Evolutionary conservation across 2,888 invertebrate species (phyloP).

Genomic region (Spilosoma lubricipeda): DNA sequence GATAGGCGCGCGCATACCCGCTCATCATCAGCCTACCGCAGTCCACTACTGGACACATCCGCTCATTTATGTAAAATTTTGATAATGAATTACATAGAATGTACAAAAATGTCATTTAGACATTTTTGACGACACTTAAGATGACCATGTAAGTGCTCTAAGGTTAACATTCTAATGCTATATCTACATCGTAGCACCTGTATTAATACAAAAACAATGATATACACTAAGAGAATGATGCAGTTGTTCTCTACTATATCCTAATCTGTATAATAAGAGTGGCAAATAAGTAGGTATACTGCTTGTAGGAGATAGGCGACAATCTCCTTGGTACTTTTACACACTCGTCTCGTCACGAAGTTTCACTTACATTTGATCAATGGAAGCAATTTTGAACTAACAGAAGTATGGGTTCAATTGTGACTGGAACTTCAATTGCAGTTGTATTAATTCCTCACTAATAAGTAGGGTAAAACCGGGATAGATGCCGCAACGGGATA

Average conservation of each 20-base stretch:
- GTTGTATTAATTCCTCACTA: not conserved
- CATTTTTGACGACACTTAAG: constrained; percentile 39
- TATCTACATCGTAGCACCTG: not conserved
- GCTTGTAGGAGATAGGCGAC: not conserved
- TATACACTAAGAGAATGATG: not conserved
- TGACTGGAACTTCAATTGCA: not conserved
- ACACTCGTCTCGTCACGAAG: not conserved
- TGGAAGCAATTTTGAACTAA: not conserved
- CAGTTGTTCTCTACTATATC: not conserved
- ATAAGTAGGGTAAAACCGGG: no score
- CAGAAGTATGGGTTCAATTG: not conserved
- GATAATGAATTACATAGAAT: no score
- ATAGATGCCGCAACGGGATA: no score
- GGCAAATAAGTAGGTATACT: not conserved
- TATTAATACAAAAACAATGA: not conserved
- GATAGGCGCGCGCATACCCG: constrained; percentile 70
- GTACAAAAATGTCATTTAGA: no score
- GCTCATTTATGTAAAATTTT: no score
- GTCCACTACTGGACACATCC: no score
- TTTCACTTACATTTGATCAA: not conserved
- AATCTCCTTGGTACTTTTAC: not conserved
- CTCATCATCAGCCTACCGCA: no score
- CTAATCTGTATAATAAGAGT: not conserved
- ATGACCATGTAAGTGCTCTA: constrained; percentile 18
- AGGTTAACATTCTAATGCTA: not conserved